Base-by-base conservation (phyloP, 1,140 invertebrate species). In the Camponotus pennsylvanicus region DNA sequence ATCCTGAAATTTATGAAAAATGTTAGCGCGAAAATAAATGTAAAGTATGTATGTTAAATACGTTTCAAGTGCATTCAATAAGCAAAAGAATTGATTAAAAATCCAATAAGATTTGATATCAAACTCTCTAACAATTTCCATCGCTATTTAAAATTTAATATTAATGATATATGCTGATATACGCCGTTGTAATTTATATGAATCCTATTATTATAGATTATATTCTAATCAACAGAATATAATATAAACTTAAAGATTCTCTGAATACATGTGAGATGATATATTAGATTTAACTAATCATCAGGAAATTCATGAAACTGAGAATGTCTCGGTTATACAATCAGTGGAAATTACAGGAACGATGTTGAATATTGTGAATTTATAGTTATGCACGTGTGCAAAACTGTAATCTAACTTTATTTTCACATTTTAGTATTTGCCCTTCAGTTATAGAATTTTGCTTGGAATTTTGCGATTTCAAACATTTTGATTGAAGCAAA, bases 251-350 rank as follows among this genome's bases (percentile, higher is more conserved):
- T 52, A 15, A 4, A 57, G 27, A 27, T 27, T 59, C 40, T 18
- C 13, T 82, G 40, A 18, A 21, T 15, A 64, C 55, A 45, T 52
- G 49, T 52, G 49, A 52, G 15, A 49, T 0, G 13, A 15, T 52
- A 18, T 52, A 5, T 6, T 11, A 49, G 27, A 57, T 61, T 0
- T 27, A 27, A 27, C 0, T 27, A 27, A 27, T 52, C 45, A 34
- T 27, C 27, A 82, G 52, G 55, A 59, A 73, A 40, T 13, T 52
- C 63, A 6, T 21, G n/a, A 9, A 61, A 18, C 55, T 79, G 77
- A 55, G 32, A 82, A 59, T 82, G 37, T 59, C 37, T 71, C 52
- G 37, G 37, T 71, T 80, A 71, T 57, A 59, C 78, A 82, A 82
- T 73, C 67, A 11, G n/a, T 61, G 18, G 42, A 75, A 83, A 75